phyloP scores from a whole-genome alignment of 2,888 invertebrate genomes.

The Cheilosia pagana region DNA sequence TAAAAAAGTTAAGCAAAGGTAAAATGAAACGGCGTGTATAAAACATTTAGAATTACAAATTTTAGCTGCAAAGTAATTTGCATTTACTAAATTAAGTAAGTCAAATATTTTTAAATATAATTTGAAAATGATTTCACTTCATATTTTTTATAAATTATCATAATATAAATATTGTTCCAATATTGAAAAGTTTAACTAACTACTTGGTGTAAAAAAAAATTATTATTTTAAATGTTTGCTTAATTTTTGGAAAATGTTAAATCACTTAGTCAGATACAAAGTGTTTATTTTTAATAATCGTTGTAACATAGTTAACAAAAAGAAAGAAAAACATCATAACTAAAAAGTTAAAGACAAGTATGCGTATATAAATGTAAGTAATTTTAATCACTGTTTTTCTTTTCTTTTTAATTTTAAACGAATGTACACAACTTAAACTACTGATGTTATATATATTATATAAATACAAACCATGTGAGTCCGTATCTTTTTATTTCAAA shows the following conservation, averaged over 20 bases:
- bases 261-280: slow-evolving; percentile 14
- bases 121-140: neutral
- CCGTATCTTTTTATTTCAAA: neutral
- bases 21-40: neutral
- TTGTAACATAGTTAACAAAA: slow-evolving; percentile 15
- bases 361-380: slow-evolving; percentile 1
- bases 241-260: neutral
- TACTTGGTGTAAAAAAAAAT: slow-evolving; percentile 23
- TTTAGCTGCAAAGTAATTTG: neutral
- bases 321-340: neutral
- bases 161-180: neutral
- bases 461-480: neutral
- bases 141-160: neutral
- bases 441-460: too few relatives aligned
- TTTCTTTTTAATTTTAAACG: neutral
- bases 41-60: neutral
- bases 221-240: neutral
- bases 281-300: slow-evolving; percentile 6
- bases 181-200: neutral
- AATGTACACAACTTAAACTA: neutral
- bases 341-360: neutral
- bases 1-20: neutral
- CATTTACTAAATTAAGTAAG: neutral
- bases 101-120: neutral
- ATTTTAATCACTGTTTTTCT: neutral